phyloP scores from a whole-genome alignment of 2,113 vertebrate species.

The Merops nubicus region DNA sequence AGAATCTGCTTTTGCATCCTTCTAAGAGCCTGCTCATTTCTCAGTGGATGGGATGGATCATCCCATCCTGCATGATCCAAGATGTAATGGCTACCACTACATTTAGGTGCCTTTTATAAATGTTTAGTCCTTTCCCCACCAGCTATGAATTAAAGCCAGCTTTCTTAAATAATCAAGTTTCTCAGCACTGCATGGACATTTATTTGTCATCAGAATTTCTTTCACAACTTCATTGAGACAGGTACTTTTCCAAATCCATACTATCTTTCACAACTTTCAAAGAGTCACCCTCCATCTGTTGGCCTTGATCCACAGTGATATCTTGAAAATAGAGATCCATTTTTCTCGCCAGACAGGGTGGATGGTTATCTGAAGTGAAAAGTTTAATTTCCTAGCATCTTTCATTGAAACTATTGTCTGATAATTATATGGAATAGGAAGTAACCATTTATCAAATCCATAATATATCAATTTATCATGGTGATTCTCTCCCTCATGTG shows the following conservation, averaged over 20 bases:
- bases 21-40: not conserved
- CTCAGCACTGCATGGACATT: not conserved
- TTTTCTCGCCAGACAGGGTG: constrained; percentile 76
- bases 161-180: not conserved
- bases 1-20: not conserved
- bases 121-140: not conserved
- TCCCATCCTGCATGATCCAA: not conserved
- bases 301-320: constrained; percentile 65
- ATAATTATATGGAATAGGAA: constrained; percentile 78
- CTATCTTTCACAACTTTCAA: constrained; percentile 45
- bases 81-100: not conserved
- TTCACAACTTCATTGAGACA: constrained; percentile 50
- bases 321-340: constrained; percentile 69
- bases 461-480: constrained; percentile 76
- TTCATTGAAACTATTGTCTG: constrained; percentile 73
- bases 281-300: constrained; percentile 1
- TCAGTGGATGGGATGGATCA: not conserved
- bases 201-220: not conserved
- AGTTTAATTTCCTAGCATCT: constrained; percentile 78
- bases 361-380: constrained; percentile 78
- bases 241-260: constrained; percentile 46
- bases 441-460: constrained; percentile 77
- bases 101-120: not conserved
- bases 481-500: constrained; percentile 28
- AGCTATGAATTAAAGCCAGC: not conserved